phyloP scores from a whole-genome alignment of 2,797 vertebrate species.

The Pseudochaenichthys georgianus region DNA sequence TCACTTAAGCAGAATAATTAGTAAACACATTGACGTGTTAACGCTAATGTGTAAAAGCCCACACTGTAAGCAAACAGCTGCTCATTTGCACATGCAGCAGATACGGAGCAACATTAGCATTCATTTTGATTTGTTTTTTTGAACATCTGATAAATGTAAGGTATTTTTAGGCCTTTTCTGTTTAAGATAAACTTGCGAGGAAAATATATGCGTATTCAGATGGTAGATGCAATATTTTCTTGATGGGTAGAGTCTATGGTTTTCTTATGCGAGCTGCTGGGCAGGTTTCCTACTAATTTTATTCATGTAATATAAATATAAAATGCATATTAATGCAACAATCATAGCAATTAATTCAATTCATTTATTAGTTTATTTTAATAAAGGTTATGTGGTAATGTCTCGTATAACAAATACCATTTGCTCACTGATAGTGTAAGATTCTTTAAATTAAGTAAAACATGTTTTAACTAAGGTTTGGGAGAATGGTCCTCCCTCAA shows the following conservation, averaged over 20 bases:
- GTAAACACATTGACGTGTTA: not conserved
- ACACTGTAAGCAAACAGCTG: not conserved
- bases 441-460: too few relatives aligned
- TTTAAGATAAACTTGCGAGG: not conserved
- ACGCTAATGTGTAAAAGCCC: not conserved
- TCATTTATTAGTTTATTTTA: too few relatives aligned
- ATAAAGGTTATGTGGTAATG: too few relatives aligned
- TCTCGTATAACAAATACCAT: too few relatives aligned
- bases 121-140: not conserved
- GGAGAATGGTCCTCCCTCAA: too few relatives aligned
- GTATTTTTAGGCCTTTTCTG: not conserved
- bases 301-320: too few relatives aligned
- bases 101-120: not conserved
- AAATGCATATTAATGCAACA: too few relatives aligned
- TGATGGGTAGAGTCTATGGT: not conserved
- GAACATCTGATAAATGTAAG: slow-evolving; percentile 1
- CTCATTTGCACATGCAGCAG: not conserved
- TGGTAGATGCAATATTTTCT: not conserved
- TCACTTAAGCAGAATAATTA: not conserved
- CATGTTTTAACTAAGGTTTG: too few relatives aligned
- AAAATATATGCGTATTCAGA: not conserved
- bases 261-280: not conserved
- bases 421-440: too few relatives aligned
- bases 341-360: too few relatives aligned
- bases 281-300: not conserved